Conservation (phyloP, 2,113 vertebrate species). For the Corythaeola cristata region DNA sequence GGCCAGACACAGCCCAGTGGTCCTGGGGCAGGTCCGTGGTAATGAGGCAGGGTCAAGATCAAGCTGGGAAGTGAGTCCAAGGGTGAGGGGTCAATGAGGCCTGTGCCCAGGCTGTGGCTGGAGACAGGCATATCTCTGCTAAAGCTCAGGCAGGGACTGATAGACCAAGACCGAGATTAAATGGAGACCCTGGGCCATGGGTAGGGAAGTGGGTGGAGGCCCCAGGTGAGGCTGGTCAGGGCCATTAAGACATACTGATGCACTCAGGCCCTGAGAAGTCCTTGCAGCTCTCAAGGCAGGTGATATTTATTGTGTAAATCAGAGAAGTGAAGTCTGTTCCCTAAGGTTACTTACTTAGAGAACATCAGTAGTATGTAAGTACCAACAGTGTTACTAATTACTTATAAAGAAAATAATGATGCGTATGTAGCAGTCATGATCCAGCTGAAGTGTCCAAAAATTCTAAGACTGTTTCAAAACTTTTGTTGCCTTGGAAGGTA, state of each 20-base stretch:
- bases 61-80: not conserved
- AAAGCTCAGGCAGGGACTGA: not conserved
- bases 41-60: not conserved
- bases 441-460: not conserved
- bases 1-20: accelerated
- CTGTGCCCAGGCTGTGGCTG: not conserved
- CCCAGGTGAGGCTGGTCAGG: too few relatives aligned
- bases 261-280: not conserved
- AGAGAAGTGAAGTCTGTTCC: too few relatives aligned
- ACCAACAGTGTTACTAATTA: not conserved
- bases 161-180: not conserved
- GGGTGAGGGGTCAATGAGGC: not conserved
- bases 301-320: accelerated
- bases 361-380: not conserved
- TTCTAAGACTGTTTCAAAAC: not conserved
- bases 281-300: not conserved
- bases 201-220: not conserved
- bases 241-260: not conserved
- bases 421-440: not conserved
- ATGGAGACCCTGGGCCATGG: accelerated
- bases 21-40: not conserved
- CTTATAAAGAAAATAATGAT: not conserved
- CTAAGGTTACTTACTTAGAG: not conserved
- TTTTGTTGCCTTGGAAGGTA: not conserved
- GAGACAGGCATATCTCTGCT: not conserved